Base-by-base conservation (phyloP, 2,113 vertebrate genomes). In the Oreochromis aureus region DNA sequence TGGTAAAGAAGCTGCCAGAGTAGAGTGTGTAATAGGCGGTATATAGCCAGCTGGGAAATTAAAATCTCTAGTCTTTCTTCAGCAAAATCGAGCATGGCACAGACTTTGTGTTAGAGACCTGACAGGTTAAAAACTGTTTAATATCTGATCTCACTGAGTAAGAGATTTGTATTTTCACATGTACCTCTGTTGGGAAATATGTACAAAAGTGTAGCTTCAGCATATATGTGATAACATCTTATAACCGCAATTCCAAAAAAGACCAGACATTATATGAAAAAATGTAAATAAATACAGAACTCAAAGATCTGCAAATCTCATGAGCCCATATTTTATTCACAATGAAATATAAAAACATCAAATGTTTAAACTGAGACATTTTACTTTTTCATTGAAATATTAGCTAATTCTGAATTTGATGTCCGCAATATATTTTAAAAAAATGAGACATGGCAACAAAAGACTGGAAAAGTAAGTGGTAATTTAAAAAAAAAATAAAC, bases 361-460 rank as follows among this genome's bases (percentile, higher is more conserved):
- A 63, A 36, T 36, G 18, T 63, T 63, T 63, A 63, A 63, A 36
- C 59, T 19, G 59, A 63, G 32, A 63, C 10, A 63, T 34, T 63
- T 71, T 24, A 69, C 36, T 41, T 41, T 69, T 69, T 69, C 63
- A 41, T 69, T 36, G 2, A 69, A 41, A 69, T 69, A 69, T 69
- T 24, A 71, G 12, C 66, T 16, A 41, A 71, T 71, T 71, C 9
- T 71, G 12, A 71, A 71, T 71, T 71, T 71, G 61, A 66, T 66
- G 34, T 66, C 10, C 7, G 0, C 34, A 66, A 39, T 66, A 39
- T 39, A 13, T 66, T 18, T 4, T 0, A 3, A 19, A 34, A 36
- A 66, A 61, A 8, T 2, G 11, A 22, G 19, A 22, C 19, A 44
- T 6, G 66, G 12, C 66, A 71, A 71, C 36, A 44, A 71, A 71